phyloP scores from a whole-genome alignment of 2,888 invertebrate genomes.

The Uloborus plumipes region DNA sequence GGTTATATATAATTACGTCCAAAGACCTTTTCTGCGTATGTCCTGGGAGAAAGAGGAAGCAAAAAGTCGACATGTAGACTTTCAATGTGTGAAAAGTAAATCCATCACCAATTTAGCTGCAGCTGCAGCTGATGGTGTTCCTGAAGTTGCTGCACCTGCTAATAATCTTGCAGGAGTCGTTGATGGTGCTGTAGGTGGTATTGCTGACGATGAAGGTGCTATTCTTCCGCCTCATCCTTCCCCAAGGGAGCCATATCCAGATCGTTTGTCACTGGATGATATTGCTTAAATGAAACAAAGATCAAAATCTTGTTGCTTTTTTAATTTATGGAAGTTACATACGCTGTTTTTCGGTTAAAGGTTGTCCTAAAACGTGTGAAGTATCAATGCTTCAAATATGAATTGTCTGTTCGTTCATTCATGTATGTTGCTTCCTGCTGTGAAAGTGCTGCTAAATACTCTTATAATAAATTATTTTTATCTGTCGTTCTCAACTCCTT shows the following conservation, averaged over 20 bases:
- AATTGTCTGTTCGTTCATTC: too few species aligned
- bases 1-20: conserved; percentile 99
- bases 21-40: conserved; percentile 98
- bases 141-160: conserved; percentile 72
- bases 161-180: conserved; percentile 36
- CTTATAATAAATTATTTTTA: too few species aligned
- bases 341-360: too few species aligned
- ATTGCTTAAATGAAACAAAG: conserved; percentile 28
- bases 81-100: conserved; percentile 98
- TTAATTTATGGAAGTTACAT: conserved; percentile 12
- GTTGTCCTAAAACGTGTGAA: too few species aligned
- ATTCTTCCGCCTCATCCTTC: conserved; percentile 54
- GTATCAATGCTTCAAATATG: too few species aligned
- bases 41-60: conserved; percentile 99
- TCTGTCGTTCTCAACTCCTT: too few species aligned
- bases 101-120: conserved; percentile 97
- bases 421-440: too few species aligned
- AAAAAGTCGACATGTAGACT: conserved; percentile 98
- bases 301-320: conserved; percentile 1
- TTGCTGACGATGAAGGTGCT: conserved; percentile 41
- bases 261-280: conserved; percentile 58
- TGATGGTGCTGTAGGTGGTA: conserved; percentile 53
- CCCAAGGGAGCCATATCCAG: conserved; percentile 62
- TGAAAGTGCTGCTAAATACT: too few species aligned
- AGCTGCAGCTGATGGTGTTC: conserved; percentile 90